Percentiles rank a stretch among this genome's conserved stretches.
These are phyloP conservation scores for Crocuta crocuta DNA, from an alignment of 2,113 vertebrate species.

Conservation along the genomic window DNA sequence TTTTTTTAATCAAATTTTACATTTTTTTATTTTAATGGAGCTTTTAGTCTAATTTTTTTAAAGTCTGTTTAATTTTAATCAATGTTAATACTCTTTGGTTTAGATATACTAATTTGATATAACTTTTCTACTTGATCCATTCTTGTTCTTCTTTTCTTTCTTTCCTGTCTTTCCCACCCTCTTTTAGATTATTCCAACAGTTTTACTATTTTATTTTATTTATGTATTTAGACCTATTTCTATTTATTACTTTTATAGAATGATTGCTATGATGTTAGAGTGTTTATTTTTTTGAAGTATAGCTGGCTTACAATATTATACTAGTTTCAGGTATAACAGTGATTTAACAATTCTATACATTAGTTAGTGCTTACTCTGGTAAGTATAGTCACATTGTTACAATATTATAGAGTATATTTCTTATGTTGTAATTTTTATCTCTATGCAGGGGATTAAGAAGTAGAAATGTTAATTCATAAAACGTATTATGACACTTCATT, in stretches of 20 bases:
- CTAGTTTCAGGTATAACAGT: neutral
- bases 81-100: neutral
- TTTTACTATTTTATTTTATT: neutral
- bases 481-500: neutral
- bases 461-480: neutral
- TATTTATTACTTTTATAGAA: neutral
- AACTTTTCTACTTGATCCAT: neutral
- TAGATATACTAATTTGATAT: neutral
- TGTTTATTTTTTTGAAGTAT: neutral
- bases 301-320: neutral
- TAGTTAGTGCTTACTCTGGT: neutral
- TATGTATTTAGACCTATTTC: neutral
- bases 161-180: neutral
- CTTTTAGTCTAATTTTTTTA: neutral
- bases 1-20: neutral
- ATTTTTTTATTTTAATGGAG: neutral
- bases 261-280: neutral
- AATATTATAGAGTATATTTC: neutral
- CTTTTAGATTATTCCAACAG: neutral
- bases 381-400: neutral
- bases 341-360: neutral
- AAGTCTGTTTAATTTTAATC: neutral
- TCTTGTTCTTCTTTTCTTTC: neutral
- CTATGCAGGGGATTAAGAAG: neutral
- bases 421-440: neutral